These are phyloP conservation scores for Leptoteleia sp. DNA, from an alignment of 1,140 invertebrate genomes.

Conservation along the genomic window DNA sequence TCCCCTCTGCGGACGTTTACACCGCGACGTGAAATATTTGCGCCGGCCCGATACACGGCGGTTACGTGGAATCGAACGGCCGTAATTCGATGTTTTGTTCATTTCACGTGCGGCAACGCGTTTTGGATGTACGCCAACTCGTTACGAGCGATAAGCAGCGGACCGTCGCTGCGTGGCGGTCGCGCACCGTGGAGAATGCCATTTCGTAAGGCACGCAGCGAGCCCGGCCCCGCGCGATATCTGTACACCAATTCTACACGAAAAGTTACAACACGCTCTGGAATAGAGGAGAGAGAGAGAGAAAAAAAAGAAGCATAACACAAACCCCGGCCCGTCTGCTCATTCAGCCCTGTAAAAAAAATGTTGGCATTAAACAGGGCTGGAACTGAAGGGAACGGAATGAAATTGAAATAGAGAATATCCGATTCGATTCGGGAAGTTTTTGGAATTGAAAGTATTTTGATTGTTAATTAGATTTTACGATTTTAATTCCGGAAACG, in stretches of 20 bases:
- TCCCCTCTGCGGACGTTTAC: slow-evolving; percentile 7
- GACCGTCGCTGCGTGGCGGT: slow-evolving; percentile 43
- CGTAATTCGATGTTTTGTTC: too few species aligned
- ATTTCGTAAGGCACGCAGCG: slow-evolving; percentile 55
- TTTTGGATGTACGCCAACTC: slow-evolving; percentile 55
- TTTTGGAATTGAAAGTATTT: too few species aligned
- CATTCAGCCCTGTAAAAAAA: too few species aligned
- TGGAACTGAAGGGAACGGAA: too few species aligned
- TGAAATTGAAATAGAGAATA: too few species aligned
- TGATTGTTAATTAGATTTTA: too few species aligned
- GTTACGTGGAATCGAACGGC: slow-evolving; percentile 53
- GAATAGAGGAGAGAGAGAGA: too few species aligned
- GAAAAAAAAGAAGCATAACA: too few species aligned
- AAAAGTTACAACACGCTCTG: slow-evolving; percentile 27
- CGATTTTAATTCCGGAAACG: too few species aligned
- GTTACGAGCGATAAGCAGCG: slow-evolving; percentile 55
- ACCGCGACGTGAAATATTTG: slow-evolving; percentile 10
- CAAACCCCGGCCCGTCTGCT: too few species aligned
- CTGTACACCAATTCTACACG: slow-evolving; percentile 11
- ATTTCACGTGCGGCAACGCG: slow-evolving; percentile 22
- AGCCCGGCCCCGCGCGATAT: slow-evolving; percentile 1
- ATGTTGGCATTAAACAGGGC: too few species aligned
- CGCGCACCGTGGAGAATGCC: slow-evolving; percentile 59
- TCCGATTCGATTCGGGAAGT: too few species aligned
- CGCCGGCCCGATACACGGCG: slow-evolving; percentile 21